Evolutionary conservation across 2,888 invertebrate species (phyloP).

Genomic region (Beris chalybata): DNA sequence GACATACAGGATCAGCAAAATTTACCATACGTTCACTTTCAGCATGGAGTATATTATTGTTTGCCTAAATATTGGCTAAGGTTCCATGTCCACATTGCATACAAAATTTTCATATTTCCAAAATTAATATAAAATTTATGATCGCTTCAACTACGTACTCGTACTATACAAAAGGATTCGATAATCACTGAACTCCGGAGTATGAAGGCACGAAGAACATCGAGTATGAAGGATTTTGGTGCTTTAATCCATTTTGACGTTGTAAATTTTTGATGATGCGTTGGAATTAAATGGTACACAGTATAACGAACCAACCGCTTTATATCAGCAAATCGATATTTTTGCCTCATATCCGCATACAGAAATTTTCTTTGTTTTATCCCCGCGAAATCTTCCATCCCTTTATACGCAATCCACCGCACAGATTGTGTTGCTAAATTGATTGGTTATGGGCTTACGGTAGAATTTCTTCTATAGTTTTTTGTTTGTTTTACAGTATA

Average conservation of each 20-base stretch:
- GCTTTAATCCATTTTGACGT: conserved; percentile 43
- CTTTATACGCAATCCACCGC: conserved; percentile 19
- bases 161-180: too few relatives aligned
- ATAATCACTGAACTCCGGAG: too few relatives aligned
- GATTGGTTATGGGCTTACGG: conserved; percentile 31
- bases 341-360: not conserved
- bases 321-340: conserved; percentile 21
- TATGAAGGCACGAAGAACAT: too few relatives aligned
- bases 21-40: too few relatives aligned
- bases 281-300: conserved; percentile 21
- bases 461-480: not conserved
- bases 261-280: conserved; percentile 43
- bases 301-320: conserved; percentile 1
- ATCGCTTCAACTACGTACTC: too few relatives aligned
- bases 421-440: conserved; percentile 30
- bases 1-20: too few relatives aligned
- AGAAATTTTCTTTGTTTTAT: conserved; percentile 22
- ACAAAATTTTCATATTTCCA: too few relatives aligned
- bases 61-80: too few relatives aligned
- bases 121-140: too few relatives aligned
- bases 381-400: not conserved
- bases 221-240: conserved; percentile 36
- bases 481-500: conserved; percentile 1
- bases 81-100: too few relatives aligned
- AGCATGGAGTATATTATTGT: too few relatives aligned